Evolutionary conservation across 2,797 vertebrate genomes (phyloP).

Genomic region (Chiroxiphia lanceolata): DNA sequence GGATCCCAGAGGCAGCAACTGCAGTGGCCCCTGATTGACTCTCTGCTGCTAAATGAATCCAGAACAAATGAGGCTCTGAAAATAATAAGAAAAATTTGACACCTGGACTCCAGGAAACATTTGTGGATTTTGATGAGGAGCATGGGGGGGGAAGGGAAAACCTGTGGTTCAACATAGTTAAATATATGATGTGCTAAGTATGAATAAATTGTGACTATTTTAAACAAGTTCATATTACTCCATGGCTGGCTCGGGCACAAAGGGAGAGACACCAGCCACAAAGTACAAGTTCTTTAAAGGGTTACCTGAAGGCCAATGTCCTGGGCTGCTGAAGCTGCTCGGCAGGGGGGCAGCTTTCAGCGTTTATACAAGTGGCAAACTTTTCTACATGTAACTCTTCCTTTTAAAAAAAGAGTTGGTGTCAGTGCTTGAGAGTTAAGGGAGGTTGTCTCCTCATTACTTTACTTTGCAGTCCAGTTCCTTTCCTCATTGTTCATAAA

Average conservation of each 20-base stretch:
- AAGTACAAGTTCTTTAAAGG: background rate
- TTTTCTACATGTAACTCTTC: background rate
- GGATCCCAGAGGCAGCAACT: slow-evolving; percentile 29
- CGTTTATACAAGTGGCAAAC: background rate
- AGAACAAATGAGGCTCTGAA: slow-evolving; percentile 55
- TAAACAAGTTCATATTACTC: background rate
- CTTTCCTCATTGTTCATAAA: background rate
- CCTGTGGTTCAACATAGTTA: background rate
- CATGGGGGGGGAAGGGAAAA: background rate
- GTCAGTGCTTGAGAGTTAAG: background rate
- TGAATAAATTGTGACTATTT: slow-evolving; percentile 51
- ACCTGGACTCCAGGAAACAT: slow-evolving; percentile 43
- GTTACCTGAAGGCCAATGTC: slow-evolving; percentile 5
- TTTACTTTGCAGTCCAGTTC: rapidly evolving
- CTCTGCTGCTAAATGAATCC: slow-evolving; percentile 25
- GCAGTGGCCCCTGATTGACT: slow-evolving; percentile 42
- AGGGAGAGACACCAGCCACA: background rate
- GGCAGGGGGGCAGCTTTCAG: background rate
- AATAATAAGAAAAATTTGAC: slow-evolving; percentile 50
- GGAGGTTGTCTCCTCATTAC: background rate
- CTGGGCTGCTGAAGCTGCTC: background rate
- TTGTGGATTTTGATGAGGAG: slow-evolving; percentile 47
- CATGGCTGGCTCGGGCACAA: background rate
- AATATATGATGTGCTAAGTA: slow-evolving; percentile 56
- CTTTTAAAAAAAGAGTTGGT: background rate